phyloP scores from a whole-genome alignment of 2,797 vertebrate genomes.

The Corythornis leucogaster region DNA sequence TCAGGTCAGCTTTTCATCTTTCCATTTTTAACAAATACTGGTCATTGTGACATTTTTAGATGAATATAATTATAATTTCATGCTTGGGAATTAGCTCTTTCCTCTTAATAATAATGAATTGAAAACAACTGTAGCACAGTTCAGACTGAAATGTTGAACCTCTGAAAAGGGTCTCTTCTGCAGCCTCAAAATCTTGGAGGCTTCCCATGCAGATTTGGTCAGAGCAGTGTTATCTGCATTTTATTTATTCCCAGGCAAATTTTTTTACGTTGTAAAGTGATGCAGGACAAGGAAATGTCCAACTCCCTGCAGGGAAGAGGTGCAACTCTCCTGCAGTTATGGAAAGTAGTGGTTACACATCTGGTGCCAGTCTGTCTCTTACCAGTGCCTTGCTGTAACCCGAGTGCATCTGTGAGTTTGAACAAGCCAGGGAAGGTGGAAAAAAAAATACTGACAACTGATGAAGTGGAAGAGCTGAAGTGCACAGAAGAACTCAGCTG shows the following conservation, averaged over 20 bases:
- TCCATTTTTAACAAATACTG: background rate
- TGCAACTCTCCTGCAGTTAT: background rate
- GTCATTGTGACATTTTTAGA: background rate
- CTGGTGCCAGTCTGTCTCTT: background rate
- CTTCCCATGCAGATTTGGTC: background rate
- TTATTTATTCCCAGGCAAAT: background rate
- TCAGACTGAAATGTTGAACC: background rate
- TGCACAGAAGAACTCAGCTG: background rate
- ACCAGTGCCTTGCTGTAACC: background rate
- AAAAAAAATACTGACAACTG: background rate
- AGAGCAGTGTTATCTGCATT: background rate
- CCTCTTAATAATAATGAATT: background rate
- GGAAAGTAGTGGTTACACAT: background rate
- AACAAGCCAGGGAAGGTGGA: background rate
- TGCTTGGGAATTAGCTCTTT: background rate
- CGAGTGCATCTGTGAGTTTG: background rate
- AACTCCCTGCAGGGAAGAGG: background rate
- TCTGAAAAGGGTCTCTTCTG: background rate
- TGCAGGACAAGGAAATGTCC: background rate
- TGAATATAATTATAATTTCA: background rate
- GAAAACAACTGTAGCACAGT: background rate
- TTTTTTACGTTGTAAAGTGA: background rate
- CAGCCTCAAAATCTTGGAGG: background rate
- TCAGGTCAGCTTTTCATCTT: background rate
- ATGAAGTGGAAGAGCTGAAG: background rate